Base-by-base conservation (phyloP, 2,888 invertebrate genomes). In the Cephus pulcher region DNA sequence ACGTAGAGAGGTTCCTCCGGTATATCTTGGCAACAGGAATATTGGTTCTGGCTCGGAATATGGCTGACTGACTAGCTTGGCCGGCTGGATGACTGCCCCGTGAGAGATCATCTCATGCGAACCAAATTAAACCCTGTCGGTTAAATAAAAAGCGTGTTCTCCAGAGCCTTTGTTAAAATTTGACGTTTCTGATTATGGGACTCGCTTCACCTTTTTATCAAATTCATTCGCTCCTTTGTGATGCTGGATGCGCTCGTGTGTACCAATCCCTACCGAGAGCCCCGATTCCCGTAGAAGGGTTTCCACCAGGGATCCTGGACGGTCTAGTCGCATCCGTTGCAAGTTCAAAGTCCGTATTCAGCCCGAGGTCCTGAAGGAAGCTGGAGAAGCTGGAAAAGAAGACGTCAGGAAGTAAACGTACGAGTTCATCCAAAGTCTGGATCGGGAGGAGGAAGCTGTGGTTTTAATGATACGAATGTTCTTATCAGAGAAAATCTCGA, bases 121-220 rank as follows among this genome's bases (percentile, higher is more conserved):
- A 88, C 88, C 87, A 90, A 91, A 91, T 91, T 91, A 91, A 90
- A 89, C 89, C 89, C 90, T 91, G 91, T 91, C 91, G 89, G 89
- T 90, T 89, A 88, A 89, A 90, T 90, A 89, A 90, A 89, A 89
- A 88, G 87, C 89, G 84, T 83, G 88, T 87, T 82, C 86, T 83
- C 85, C 85, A 83, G 84, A 84, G 86, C 88, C 88, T 89, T 87
- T 88, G 88, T 88, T 88, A 85, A 85, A 89, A 88, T 90, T 89
- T 89, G 88, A 89, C 88, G 89, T 90, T 90, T 89, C 88, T 87
- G 89, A 87, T 88, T 88, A 87, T 86, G 84, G 82, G 84, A 84
- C 82, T 83, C 30, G 32, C 33, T 71, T 34, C 71, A 33, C 71
- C 71, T 35, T 37, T 35, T 37, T 73, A 71, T 71, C 71, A 32